Conservation (phyloP, 2,888 invertebrate species). For the Cristatella mucedo region DNA sequence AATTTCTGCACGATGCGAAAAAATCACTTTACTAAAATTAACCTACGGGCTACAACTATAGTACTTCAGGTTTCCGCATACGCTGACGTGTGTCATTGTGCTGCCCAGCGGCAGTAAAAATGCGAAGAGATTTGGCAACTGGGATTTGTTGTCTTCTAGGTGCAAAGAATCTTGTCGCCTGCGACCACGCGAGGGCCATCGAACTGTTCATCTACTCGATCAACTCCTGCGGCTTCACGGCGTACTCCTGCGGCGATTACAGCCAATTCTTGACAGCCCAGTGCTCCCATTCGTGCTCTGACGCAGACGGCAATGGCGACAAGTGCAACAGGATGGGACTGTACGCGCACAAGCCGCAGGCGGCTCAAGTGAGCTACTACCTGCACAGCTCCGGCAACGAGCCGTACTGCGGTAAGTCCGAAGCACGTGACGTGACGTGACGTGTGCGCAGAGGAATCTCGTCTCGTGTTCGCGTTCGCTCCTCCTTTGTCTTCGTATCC, state of each 20-base stretch:
- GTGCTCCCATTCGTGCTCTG: neutral
- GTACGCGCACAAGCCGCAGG: neutral
- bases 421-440: no score
- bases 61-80: no score
- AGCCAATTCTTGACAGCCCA: neutral
- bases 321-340: constrained; percentile 5
- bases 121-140: neutral
- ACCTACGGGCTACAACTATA: no score
- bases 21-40: no score
- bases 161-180: constrained; percentile 3
- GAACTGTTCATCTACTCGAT: neutral
- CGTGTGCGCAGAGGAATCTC: no score
- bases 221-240: constrained; percentile 2
- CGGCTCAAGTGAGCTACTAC: neutral
- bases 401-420: constrained; percentile 1
- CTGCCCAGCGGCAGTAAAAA: neutral
- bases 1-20: no score
- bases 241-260: neutral
- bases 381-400: constrained; percentile 7
- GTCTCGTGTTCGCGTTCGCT: no score
- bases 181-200: constrained; percentile 4
- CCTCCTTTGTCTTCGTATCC: no score
- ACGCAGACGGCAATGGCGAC: no score
- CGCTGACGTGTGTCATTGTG: no score
- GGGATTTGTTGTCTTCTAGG: constrained; percentile 1